Evolutionary conservation across 2,797 vertebrate genomes (phyloP), one percentile per base, ranked within the genome.

Genomic region (Gymnopithys bicolor): DNA sequence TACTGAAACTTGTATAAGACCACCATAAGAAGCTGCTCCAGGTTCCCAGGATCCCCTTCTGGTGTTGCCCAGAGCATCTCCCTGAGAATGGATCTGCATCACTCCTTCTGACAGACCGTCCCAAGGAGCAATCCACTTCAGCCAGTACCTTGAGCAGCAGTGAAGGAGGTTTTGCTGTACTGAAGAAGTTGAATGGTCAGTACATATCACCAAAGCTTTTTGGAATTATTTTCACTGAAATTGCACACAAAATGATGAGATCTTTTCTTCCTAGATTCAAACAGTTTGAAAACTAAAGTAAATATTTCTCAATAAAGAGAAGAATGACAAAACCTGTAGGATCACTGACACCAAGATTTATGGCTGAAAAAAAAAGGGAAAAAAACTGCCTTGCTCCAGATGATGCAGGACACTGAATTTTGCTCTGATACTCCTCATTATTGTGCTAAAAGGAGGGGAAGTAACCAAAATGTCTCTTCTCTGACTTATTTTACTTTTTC

Each of bases 151-250:
- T 48, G 25, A 89, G 84, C 43, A 84, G 73, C 60, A 85, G 37
- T 79, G 66, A 60, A 37, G 56, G 39, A 63, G 37, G 35, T 70
- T 89, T 89, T 24, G 4, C 35, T 58, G 23, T 53, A 24, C 41
- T 45, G 13, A 76, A 53, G 15, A 45, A n/a, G 23, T 66, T 3
- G 10, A 41, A 73, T 85, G 62, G 66, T 79, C 75, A 46, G 48
- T 23, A 41, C 33, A 19, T 55, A 55, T 58, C 63, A 58, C 51
- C 43, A 62, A 87, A 71, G 35, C 48, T 67, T 70, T 53, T 49
- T 51, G 33, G 53, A 93, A 91, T 94, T 88, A 59, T 56, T 91
- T 88, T 94, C 41, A 28, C 35, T 71, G 64, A 91, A 87, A 92
- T 89, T 87, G 12, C 33, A 41, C 28, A 53, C 28, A 35, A 91